Evolutionary conservation across 1,140 invertebrate genomes (phyloP).

Genomic region (Lordiphosa mommai): DNA sequence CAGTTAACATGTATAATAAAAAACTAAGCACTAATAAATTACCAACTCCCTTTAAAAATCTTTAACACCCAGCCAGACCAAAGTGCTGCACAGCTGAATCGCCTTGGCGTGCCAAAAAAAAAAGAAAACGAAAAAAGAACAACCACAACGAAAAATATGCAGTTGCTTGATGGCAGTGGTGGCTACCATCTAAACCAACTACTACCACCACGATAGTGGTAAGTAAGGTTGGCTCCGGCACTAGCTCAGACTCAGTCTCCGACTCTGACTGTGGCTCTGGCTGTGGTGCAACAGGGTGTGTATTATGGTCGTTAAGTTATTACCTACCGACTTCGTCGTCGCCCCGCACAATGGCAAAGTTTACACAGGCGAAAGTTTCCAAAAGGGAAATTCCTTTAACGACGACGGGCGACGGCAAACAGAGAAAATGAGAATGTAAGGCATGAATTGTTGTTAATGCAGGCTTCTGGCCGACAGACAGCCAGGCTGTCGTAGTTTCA

Average conservation of each 20-base stretch:
- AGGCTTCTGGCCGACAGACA: neutral
- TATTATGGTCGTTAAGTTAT: conserved; percentile 78
- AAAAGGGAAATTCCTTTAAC: conserved; percentile 57
- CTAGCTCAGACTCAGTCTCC: neutral
- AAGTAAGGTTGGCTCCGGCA: conserved; percentile 6
- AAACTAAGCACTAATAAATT: too few relatives aligned
- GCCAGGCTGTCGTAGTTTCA: conserved; percentile 6
- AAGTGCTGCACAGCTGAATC: neutral
- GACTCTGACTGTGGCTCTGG: conserved; percentile 8
- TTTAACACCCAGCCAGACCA: conserved; percentile 8
- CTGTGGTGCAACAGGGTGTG: conserved; percentile 69
- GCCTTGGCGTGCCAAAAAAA: conserved; percentile 15
- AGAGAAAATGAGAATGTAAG: conserved; percentile 27
- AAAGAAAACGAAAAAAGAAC: conserved; percentile 35
- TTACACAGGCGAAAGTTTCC: conserved; percentile 71
- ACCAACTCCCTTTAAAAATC: too few relatives aligned
- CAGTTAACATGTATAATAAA: too few relatives aligned
- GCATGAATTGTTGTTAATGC: conserved; percentile 72
- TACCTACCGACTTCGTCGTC: conserved; percentile 43
- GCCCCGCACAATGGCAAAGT: conserved; percentile 61
- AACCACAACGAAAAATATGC: conserved; percentile 29
- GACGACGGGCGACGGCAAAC: conserved; percentile 12
- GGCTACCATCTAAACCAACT: too few relatives aligned
- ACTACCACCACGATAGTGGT: conserved; percentile 2
- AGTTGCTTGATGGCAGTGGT: conserved; percentile 10